phyloP scores from a whole-genome alignment of 1,140 invertebrate genomes.

The Calycopis cecrops region DNA sequence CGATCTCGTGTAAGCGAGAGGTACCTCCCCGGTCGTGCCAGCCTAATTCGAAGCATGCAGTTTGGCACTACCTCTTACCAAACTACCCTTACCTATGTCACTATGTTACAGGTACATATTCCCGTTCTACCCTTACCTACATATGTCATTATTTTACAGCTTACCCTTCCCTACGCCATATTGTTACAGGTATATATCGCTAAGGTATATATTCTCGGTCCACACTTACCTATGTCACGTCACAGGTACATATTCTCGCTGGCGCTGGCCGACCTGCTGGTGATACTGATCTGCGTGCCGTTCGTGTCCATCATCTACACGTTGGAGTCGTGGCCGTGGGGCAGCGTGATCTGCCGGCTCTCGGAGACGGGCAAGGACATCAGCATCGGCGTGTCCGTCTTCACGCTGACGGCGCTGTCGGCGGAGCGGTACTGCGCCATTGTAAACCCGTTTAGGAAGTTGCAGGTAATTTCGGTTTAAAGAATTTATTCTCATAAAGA shows the following conservation, averaged over 20 bases:
- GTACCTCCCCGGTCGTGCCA: too few relatives aligned
- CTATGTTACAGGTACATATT: too few relatives aligned
- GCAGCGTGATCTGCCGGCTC: conserved; percentile 85
- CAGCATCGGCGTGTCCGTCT: conserved; percentile 94
- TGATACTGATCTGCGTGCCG: conserved; percentile 91
- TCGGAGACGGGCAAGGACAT: conserved; percentile 92
- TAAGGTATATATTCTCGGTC: conserved; percentile 1
- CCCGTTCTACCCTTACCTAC: too few relatives aligned
- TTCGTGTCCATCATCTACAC: conserved; percentile 92
- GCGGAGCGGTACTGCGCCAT: conserved; percentile 94
- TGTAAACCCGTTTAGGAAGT: conserved; percentile 89
- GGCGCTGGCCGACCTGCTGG: conserved; percentile 83
- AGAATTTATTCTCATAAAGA: too few relatives aligned
- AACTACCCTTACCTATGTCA: too few relatives aligned
- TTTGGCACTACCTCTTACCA: too few relatives aligned
- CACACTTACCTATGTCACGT: conserved; percentile 8
- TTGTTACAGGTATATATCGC: too few relatives aligned
- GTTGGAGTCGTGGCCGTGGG: conserved; percentile 92
- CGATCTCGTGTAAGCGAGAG: too few relatives aligned
- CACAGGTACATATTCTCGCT: conserved; percentile 82
- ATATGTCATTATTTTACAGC: too few relatives aligned
- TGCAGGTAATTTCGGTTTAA: conserved; percentile 69
- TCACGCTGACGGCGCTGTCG: conserved; percentile 92
- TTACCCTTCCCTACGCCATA: too few relatives aligned
- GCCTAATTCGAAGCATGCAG: too few relatives aligned